Evolutionary conservation across 2,888 invertebrate species (phyloP).

Genomic region (Diploptera punctata): DNA sequence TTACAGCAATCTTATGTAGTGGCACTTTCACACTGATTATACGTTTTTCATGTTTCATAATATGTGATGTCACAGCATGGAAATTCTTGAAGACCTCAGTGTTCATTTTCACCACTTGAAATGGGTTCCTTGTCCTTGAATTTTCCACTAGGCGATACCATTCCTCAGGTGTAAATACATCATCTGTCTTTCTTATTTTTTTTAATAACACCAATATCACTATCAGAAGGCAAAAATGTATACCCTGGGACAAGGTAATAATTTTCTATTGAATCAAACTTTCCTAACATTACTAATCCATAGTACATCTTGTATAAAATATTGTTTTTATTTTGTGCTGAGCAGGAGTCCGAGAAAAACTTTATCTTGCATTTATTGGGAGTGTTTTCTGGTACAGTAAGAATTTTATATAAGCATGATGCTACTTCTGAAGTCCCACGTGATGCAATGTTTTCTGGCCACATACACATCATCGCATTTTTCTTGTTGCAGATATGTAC

Average conservation of each 20-base stretch:
- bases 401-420: background rate
- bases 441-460: background rate
- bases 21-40: no score
- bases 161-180: background rate
- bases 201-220: constrained; percentile 3
- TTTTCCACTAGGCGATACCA: constrained; percentile 1
- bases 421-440: background rate
- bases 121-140: background rate
- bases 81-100: background rate
- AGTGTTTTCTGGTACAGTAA: background rate
- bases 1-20: background rate
- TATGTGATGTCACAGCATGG: background rate
- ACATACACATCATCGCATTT: background rate
- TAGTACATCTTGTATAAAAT: constrained; percentile 5
- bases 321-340: background rate
- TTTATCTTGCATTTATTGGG: background rate
- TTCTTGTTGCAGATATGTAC: constrained; percentile 1
- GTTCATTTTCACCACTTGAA: background rate
- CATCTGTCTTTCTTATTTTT: background rate
- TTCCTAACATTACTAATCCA: background rate
- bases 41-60: background rate
- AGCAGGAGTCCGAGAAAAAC: background rate
- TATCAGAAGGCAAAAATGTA: background rate
- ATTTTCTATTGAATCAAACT: background rate
- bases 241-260: background rate